Evolutionary conservation across 1,140 invertebrate genomes (phyloP).

Genomic region (Agrilus planipennis): DNA sequence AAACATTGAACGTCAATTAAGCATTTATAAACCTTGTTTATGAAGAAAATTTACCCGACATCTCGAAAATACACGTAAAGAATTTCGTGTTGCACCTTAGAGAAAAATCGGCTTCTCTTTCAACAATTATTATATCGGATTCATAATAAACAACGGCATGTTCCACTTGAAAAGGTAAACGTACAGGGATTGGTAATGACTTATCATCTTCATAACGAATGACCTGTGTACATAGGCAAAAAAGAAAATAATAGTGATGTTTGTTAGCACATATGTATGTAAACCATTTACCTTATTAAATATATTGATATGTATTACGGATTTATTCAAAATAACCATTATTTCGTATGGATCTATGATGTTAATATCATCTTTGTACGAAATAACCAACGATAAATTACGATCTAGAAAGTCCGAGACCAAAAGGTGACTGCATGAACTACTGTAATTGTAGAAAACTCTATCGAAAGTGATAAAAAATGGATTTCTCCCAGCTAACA

Average conservation of each 20-base stretch:
- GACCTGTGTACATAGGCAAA: no score
- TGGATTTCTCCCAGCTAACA: slow-evolving; percentile 49
- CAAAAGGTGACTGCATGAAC: slow-evolving; percentile 54
- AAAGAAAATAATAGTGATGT: no score
- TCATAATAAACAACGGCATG: slow-evolving; percentile 45
- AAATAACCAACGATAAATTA: slow-evolving; percentile 37
- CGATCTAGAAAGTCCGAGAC: slow-evolving; percentile 51
- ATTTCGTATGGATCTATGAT: slow-evolving; percentile 22
- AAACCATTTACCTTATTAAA: slow-evolving; percentile 5
- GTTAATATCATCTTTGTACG: slow-evolving; percentile 26
- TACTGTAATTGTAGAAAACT: slow-evolving; percentile 49
- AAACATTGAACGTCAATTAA: no score
- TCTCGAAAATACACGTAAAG: slow-evolving; percentile 38
- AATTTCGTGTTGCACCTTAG: slow-evolving; percentile 53
- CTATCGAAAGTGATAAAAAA: slow-evolving; percentile 71
- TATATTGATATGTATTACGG: slow-evolving; percentile 20
- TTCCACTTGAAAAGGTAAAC: slow-evolving; percentile 39
- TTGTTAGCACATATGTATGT: no score
- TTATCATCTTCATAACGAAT: no score
- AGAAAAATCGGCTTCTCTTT: slow-evolving; percentile 41
- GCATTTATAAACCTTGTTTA: no score
- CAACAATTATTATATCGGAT: slow-evolving; percentile 43
- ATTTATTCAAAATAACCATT: slow-evolving; percentile 30
- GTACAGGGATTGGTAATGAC: no score
- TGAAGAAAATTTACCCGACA: slow-evolving; percentile 39